Base-by-base conservation (phyloP, 1,140 invertebrate species). In the Lordiphosa collinella region DNA sequence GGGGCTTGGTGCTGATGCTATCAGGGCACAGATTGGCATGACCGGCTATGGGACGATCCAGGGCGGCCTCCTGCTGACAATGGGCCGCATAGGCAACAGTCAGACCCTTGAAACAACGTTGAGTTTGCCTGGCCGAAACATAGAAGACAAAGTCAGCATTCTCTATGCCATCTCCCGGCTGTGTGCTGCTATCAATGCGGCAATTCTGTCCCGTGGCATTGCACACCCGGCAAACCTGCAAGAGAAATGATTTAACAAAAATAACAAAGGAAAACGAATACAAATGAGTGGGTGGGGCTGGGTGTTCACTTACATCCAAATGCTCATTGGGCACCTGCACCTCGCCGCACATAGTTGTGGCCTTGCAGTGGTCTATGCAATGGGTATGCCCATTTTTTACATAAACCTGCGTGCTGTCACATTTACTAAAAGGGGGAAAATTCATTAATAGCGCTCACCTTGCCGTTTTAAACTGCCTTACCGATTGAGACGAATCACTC, bases 31-130 rank as follows among this genome's bases (percentile, higher is more conserved):
- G 93, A 91, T 99, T 99, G 1, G 98, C 97, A 90, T 99, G 98
- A 0, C 98, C 98, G 1, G 98, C 98, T 48, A 99, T 98, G 1
- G 98, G 98, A 71, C 96, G 92, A 90, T 99, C 97, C 41, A 98
- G 90, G 13, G 94, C 93, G 2, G 94, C 92, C 90, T 99, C 98
- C 89, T 99, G 97, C 89, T 99, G 98, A 89, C 98, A 99, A 89
- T 99, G 98, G 4, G 97, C 97, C 9, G 98, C 98, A 90, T 99
- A 99, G 0, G 98, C 98, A 1, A 92, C 96, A 0, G 98, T 99
- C 57, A 96, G 90, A 0, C 95, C 95, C 65, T 96, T 94, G 41
- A 94, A 92, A 90, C 98, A 99, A 16, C 97, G 91, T 69, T 96
- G 94, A 0, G 98, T 98, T 80, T 97, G 93, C 82, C 97, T 93